These are phyloP conservation scores for Apeira syringaria DNA, from an alignment of 2,888 invertebrate species.

Conservation along the genomic window DNA sequence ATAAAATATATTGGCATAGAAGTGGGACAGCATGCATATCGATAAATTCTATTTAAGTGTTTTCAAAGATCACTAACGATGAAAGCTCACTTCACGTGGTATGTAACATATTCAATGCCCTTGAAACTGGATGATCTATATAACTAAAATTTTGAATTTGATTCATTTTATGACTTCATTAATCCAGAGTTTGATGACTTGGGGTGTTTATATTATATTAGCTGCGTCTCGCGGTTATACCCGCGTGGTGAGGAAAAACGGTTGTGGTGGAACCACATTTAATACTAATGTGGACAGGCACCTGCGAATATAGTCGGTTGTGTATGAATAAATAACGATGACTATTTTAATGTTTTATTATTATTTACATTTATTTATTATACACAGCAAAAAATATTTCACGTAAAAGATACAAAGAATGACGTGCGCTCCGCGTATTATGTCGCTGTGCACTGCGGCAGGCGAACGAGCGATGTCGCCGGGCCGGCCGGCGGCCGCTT, in stretches of 20 bases:
- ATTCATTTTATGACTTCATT: conserved; percentile 33
- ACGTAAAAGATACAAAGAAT: too few relatives aligned
- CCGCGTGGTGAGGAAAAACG: neutral
- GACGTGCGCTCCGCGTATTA: too few relatives aligned
- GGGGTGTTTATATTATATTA: neutral
- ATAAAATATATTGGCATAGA: too few relatives aligned
- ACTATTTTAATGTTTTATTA: neutral
- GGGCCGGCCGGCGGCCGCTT: too few relatives aligned
- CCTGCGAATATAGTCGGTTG: too few relatives aligned
- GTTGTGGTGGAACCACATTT: too few relatives aligned
- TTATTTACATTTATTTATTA: too few relatives aligned
- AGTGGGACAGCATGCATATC: conserved; percentile 31
- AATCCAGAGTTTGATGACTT: conserved; percentile 22
- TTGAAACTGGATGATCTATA: conserved; percentile 30
- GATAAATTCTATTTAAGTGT: conserved; percentile 42
- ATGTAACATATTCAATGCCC: conserved; percentile 30
- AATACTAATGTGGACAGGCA: too few relatives aligned
- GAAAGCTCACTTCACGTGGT: conserved; percentile 33
- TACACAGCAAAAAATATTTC: too few relatives aligned
- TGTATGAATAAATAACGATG: too few relatives aligned
- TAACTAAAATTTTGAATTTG: conserved; percentile 30
- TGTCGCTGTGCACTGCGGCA: too few relatives aligned
- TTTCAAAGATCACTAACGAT: conserved; percentile 40
- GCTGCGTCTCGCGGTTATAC: neutral
- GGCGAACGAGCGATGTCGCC: too few relatives aligned